Conservation (phyloP, 2,888 invertebrate genomes). For the Hartigia nigra region DNA sequence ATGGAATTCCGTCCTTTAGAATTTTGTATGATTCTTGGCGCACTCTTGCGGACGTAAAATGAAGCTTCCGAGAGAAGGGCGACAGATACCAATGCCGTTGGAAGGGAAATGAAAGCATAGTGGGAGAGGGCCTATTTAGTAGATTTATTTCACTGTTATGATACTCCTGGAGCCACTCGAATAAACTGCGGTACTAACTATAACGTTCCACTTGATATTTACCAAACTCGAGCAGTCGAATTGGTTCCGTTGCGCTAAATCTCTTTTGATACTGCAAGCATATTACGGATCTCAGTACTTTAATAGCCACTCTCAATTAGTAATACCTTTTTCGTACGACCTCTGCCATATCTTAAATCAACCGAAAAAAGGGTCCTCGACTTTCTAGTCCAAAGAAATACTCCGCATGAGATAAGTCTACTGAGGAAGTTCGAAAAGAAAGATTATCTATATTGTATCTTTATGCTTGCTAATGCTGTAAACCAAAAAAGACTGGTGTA, state of each 20-base stretch:
- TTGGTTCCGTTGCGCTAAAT: background rate
- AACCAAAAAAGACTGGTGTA: background rate
- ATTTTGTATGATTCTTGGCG: background rate
- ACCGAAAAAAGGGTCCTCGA: background rate
- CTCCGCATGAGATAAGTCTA: background rate
- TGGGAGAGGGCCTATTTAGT: background rate
- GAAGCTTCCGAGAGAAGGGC: background rate
- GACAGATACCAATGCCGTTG: background rate
- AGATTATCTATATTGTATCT: background rate
- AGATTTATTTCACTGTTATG: background rate
- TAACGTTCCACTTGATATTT: background rate
- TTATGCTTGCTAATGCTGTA: background rate
- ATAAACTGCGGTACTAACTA: background rate
- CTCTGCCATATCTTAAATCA: background rate
- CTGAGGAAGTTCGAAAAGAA: background rate
- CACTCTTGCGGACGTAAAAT: background rate
- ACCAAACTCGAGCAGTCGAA: background rate
- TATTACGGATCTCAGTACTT: background rate
- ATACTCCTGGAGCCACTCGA: background rate
- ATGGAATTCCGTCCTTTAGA: background rate
- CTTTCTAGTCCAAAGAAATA: background rate
- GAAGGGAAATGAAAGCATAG: background rate
- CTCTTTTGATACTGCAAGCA: background rate
- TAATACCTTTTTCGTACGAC: background rate
- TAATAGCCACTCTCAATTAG: background rate